Evolutionary conservation across 53 echinoderm and acorn worm species (phyloP), one percentile per base, ranked within the genome.

Genomic region (Echinometra lucunter): DNA sequence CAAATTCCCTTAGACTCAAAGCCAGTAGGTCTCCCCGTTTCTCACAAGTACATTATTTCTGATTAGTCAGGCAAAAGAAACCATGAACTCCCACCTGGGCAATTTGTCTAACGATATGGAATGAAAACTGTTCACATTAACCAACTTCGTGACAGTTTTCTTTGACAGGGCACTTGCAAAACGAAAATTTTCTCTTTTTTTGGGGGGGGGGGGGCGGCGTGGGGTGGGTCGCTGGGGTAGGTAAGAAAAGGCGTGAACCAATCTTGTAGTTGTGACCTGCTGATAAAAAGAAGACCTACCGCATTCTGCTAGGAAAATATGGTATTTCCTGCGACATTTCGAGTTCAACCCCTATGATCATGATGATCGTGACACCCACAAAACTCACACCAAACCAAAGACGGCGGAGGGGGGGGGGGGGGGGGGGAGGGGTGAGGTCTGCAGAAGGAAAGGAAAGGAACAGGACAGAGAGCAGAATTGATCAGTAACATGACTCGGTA

Each of bases 401-500:
- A 74, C 37, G 13, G 35, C 16, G 74, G 74, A 37, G 12, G 74
- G 35, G 4, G 30, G 21, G 8, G n/a, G n/a, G n/a, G n/a, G n/a
- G n/a, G n/a, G n/a, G n/a, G n/a, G n/a, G n/a, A n/a, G n/a, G n/a
- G n/a, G n/a, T n/a, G n/a, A n/a, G n/a, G n/a, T n/a, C n/a, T n/a
- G n/a, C n/a, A n/a, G n/a, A n/a, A 21, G 23, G 44, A 23, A 40
- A 81, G 8, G 27, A 81, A 44, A 23, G 44, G 45, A 40, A 34
- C 10, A 35, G 16, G 72, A 72, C 12, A 35, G 72, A 74, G 37
- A 74, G 34, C 34, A 74, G 74, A 32, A 81, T 85, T 49, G 85
- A 85, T 85, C 37, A 49, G 85, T 85, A 85, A 85, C 19, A 19
- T 85, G 85, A 85, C 49, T 85, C 85, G 27, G 8, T 11, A 49